Percentiles rank a stretch among this genome's conserved stretches.
These are phyloP conservation scores for Oncorhynchus nerka DNA, from an alignment of 2,113 vertebrate species.

Conservation along the genomic window DNA sequence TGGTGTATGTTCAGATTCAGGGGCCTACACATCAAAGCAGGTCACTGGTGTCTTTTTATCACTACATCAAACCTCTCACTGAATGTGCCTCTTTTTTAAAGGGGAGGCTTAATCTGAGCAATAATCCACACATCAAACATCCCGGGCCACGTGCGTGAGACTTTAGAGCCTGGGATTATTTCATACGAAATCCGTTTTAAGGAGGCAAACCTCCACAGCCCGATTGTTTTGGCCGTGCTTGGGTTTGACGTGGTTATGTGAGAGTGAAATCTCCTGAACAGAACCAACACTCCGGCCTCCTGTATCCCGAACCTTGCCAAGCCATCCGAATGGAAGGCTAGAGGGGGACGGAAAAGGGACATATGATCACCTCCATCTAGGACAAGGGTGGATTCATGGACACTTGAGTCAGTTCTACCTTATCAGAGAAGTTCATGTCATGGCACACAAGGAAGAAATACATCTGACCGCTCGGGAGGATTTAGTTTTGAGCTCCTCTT, in stretches of 20 bases:
- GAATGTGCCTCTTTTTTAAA: background rate
- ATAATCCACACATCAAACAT: background rate
- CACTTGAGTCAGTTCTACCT: background rate
- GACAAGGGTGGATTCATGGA: background rate
- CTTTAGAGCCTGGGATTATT: background rate
- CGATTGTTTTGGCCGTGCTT: background rate
- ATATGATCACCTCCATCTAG: background rate
- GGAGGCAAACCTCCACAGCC: background rate
- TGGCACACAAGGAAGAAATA: conserved; percentile 3
- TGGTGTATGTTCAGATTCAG: background rate
- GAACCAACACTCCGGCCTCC: background rate
- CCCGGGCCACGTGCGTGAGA: background rate
- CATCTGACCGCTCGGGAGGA: background rate
- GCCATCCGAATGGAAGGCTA: background rate
- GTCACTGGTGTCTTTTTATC: background rate
- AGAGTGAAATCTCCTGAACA: background rate
- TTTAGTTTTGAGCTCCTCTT: background rate
- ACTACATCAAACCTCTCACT: background rate
- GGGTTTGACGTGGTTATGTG: background rate
- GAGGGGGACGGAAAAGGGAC: background rate
- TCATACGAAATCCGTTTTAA: background rate
- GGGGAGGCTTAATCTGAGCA: background rate
- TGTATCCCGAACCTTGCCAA: background rate
- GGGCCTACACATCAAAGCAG: background rate
- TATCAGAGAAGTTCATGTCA: background rate